Conservation (phyloP, 2,113 vertebrate genomes). For the Astatoreochromis straeleni region DNA sequence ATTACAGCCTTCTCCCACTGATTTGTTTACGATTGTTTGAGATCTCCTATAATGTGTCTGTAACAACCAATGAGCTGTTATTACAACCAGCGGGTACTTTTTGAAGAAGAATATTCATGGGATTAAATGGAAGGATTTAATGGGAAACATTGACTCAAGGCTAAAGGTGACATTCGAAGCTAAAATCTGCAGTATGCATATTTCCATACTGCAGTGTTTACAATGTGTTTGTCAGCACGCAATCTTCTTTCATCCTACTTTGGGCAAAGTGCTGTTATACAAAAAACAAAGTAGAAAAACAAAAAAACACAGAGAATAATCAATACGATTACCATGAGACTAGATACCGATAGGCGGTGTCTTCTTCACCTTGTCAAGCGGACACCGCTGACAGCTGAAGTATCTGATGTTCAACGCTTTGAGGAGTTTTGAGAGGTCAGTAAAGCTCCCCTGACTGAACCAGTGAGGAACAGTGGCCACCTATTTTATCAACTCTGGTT, state of each 20-base stretch:
- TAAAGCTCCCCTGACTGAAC: background rate
- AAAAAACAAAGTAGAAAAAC: background rate
- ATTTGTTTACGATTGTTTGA: background rate
- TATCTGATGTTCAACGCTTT: background rate
- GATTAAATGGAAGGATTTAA: background rate
- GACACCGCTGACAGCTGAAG: background rate
- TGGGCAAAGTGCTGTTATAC: background rate
- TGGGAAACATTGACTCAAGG: background rate
- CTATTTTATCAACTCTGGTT: background rate
- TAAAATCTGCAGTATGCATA: background rate
- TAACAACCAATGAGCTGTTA: background rate
- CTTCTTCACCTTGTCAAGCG: background rate
- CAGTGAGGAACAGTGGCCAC: background rate
- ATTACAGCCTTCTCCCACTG: background rate
- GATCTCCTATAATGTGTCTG: background rate
- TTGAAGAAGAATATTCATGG: background rate
- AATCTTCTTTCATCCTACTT: background rate
- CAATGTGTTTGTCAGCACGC: background rate
- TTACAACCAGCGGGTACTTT: background rate
- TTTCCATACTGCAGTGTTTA: background rate
- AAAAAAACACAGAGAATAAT: background rate
- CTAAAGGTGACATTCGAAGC: background rate
- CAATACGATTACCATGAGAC: background rate
- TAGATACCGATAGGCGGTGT: background rate
- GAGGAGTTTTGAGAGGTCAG: background rate